Evolutionary conservation across 2,113 vertebrate species (phyloP), one percentile per base, ranked within the genome.

Genomic region (Gallinago jamesoni): DNA sequence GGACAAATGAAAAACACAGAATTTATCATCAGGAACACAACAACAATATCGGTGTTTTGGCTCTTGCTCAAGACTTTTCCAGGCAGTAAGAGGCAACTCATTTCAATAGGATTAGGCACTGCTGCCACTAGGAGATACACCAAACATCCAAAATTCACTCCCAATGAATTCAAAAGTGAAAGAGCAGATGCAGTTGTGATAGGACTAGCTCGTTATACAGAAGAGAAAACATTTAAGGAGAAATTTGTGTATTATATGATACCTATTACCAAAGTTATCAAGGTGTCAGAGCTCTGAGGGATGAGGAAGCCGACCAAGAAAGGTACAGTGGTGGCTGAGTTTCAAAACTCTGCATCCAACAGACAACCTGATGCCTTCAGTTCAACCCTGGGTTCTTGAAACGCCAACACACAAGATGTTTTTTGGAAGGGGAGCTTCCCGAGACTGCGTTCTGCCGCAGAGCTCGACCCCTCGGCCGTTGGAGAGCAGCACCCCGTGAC

Each of bases 21-120:
- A 89, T 47, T 0, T 0, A 41, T 30, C 5, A 37, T n/a, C 59
- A 28, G n/a, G 41, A 66, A 41, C 7, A 82, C 14, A 35, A 43
- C 0, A 0, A 55, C 9, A 47, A 8, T 5, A 45, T 4, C 3
- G 14, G 13, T 3, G 13, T 22, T 92, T 43, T 43, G 8, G 43
- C 68, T 73, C 56, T 78, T 76, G 50, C 19, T 74, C 14, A 28
- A 63, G 31, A 24, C 33, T 18, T 57, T 66, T 84, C 19, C 6
- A 43, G 12, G 53, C 18, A 74, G 14, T 7, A 66, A 57, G 14
- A 53, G 4, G 17, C 8, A 82, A 19, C 4, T 63, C 2, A 37
- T 62, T 92, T 66, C 23, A 47, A 56, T 1, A 37, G 7, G 6
- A 67, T n/a, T 35, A 50, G 21, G 33, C n/a, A 43, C 10, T 74